Evolutionary conservation across 2,797 vertebrate genomes (phyloP), one percentile per base, ranked within the genome.

Genomic region (Channallabes apus): DNA sequence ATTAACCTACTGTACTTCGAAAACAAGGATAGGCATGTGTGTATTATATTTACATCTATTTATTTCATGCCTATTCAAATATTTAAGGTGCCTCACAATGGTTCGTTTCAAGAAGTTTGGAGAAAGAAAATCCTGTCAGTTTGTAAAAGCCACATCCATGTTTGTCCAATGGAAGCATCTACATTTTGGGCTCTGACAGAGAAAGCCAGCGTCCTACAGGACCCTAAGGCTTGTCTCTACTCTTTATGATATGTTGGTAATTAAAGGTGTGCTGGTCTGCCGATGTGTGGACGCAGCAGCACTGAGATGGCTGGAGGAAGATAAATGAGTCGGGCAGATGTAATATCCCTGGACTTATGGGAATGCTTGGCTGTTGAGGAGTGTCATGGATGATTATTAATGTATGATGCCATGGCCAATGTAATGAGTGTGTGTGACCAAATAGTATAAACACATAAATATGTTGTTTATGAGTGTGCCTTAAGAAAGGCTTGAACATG

Each of bases 331-430:
- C 91, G 86, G 89, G 94, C 95, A 94, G 94, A 94, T 96, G 96
- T 94, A 97, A 97, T 97, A 96, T 96, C 94, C 95, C 94, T 94
- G 94, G 95, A 96, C 96, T 95, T 94, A 94, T 95, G 95, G 96
- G 96, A 95, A 94, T 95, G 88, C 84, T 95, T 94, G 95, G 94
- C 95, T 95, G 96, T 95, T 97, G 95, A 95, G 95, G 95, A 96
- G 95, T 96, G 96, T 96, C 95, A 96, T 93, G 91, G 96, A 95
- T 96, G 96, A 97, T 97, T 97, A 97, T 97, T 95, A 96, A 95
- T 96, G 94, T 94, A 94, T 95, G 95, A 96, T 95, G 95, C 95
- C 95, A 94, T 92, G 93, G 91, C 92, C 93, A 94, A 93, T 94
- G 94, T 93, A 96, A 96, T 95, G 94, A 93, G 94, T 93, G 91